phyloP scores from a whole-genome alignment of 1,140 invertebrate genomes.

The Trichoplusia ni region DNA sequence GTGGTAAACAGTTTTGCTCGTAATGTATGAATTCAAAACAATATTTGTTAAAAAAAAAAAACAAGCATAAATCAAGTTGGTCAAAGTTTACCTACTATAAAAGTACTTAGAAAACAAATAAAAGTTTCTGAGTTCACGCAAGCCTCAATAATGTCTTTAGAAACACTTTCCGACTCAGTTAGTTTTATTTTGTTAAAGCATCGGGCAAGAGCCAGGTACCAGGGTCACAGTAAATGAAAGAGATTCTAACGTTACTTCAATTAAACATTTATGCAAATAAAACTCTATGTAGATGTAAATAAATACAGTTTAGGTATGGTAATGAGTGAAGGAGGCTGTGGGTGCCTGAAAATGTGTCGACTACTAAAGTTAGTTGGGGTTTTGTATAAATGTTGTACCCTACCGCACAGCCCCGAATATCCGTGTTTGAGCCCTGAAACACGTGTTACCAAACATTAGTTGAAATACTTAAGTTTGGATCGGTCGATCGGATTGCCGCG shows the following conservation, averaged over 20 bases:
- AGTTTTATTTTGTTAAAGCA: neutral
- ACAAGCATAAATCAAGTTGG: no score
- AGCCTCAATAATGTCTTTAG: no score
- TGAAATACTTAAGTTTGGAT: slow-evolving; percentile 1
- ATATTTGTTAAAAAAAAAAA: no score
- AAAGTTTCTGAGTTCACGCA: no score
- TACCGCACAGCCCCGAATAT: no score
- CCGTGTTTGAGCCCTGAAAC: neutral
- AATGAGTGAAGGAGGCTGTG: slow-evolving; percentile 2
- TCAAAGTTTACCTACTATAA: no score
- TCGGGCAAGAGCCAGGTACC: neutral
- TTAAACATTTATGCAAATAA: slow-evolving; percentile 11
- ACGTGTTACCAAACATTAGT: slow-evolving; percentile 6
- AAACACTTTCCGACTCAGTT: no score
- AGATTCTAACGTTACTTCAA: slow-evolving; percentile 8
- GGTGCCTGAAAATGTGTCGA: neutral
- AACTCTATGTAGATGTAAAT: slow-evolving; percentile 17
- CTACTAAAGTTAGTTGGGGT: neutral
- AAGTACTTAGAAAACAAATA: no score
- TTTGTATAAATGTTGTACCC: neutral
- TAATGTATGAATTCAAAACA: no score
- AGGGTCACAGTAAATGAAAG: neutral
- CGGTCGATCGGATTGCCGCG: neutral
- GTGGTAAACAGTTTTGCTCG: no score
- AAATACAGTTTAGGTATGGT: slow-evolving; percentile 9